A percentile compares a stretch with the other conserved stretches of the same genome.
Conservation (phyloP, 1,140 invertebrate species). For the Caenorhabditis tropicalis region DNA sequence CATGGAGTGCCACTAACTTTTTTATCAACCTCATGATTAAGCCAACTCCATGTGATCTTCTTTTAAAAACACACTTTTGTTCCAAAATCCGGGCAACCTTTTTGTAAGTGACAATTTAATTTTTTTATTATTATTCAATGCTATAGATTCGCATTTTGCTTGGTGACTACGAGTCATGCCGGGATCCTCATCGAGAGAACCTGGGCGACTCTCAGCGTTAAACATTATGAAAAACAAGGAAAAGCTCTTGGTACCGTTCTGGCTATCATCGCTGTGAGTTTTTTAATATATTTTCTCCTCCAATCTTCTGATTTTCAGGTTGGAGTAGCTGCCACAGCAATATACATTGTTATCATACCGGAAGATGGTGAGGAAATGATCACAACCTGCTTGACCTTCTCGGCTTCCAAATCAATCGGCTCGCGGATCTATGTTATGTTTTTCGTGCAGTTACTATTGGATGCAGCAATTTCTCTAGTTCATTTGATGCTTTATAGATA, state of each 20-base stretch:
- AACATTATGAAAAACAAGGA: neutral
- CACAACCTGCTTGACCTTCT: constrained; percentile 2
- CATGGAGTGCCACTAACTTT: neutral
- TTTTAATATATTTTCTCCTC: neutral
- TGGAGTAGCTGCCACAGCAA: neutral
- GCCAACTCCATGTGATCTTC: neutral
- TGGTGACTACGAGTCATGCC: constrained; percentile 14
- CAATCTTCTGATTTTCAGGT: neutral
- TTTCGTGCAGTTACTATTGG: neutral
- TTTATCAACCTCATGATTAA: constrained; percentile 21
- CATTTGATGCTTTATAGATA: constrained; percentile 4
- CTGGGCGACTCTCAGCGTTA: neutral
- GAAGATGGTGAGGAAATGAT: constrained; percentile 35
- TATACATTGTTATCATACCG: neutral
- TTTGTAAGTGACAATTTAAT: neutral
- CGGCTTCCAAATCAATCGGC: constrained; percentile 7
- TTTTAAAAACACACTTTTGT: neutral
- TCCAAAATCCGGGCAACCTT: constrained; percentile 1
- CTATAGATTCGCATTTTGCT: neutral
- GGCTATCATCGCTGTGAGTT: neutral
- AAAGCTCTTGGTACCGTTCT: constrained; percentile 17
- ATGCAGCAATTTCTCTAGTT: neutral
- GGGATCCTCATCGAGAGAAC: neutral
- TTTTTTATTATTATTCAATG: neutral
- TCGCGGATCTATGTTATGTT: constrained; percentile 2